These are phyloP conservation scores for Oegoconia quadripuncta DNA, from an alignment of 2,888 invertebrate species.

Conservation along the genomic window DNA sequence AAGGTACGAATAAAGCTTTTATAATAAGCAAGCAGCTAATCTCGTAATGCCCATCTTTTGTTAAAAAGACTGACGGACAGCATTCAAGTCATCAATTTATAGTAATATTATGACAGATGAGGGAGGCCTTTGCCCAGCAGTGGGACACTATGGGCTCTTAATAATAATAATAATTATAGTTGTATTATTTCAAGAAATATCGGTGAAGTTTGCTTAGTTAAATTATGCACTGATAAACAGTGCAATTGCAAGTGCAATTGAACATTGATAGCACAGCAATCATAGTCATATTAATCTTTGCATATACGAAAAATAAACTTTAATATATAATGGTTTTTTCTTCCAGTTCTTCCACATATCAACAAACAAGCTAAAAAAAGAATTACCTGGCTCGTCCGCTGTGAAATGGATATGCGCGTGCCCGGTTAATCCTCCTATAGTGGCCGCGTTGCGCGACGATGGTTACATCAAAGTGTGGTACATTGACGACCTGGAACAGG, in stretches of 20 bases:
- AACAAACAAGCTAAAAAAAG: constrained; percentile 73
- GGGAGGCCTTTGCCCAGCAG: too few relatives aligned
- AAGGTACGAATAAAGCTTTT: constrained; percentile 50
- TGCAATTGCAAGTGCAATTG: too few relatives aligned
- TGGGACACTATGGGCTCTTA: too few relatives aligned
- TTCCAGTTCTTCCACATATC: constrained; percentile 80
- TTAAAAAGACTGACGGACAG: not conserved
- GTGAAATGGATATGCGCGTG: constrained; percentile 75
- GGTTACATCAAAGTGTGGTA: constrained; percentile 81
- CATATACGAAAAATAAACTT: not conserved
- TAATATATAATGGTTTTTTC: constrained; percentile 4
- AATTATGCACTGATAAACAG: too few relatives aligned
- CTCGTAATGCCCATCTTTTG: not conserved
- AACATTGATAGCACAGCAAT: too few relatives aligned
- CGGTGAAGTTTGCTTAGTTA: too few relatives aligned
- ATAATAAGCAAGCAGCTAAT: not conserved
- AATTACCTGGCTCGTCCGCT: constrained; percentile 62
- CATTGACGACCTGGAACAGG: constrained; percentile 57
- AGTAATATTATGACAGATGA: too few relatives aligned
- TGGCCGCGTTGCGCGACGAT: constrained; percentile 79
- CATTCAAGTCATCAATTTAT: too few relatives aligned
- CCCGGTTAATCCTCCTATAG: constrained; percentile 65
- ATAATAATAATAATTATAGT: too few relatives aligned
- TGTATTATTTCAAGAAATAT: too few relatives aligned
- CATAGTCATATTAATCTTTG: too few relatives aligned